Conservation (phyloP, 2,888 invertebrate genomes). For the Scaptomyza cyrtandrae region DNA sequence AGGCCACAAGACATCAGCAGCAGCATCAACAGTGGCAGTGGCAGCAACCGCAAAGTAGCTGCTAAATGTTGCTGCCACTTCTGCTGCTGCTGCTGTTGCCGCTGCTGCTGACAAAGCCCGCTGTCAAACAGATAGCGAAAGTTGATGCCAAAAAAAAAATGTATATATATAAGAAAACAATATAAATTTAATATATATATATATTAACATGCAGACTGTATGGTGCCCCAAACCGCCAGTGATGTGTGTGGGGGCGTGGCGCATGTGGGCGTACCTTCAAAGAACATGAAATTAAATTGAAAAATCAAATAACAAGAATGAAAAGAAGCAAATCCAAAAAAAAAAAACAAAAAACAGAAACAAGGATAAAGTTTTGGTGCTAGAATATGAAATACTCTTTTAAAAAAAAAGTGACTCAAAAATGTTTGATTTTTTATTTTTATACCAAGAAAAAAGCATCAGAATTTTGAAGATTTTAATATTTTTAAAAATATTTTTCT, state of each 20-base stretch:
- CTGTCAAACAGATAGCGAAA: conserved; percentile 48
- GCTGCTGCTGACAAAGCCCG: not conserved
- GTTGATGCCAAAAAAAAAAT: conserved; percentile 38
- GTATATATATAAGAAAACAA: not conserved
- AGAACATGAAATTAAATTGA: conserved; percentile 21
- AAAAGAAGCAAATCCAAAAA: too few species aligned
- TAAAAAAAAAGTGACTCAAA: too few species aligned
- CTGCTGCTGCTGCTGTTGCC: conserved; percentile 9
- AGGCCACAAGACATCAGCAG: conserved; percentile 19
- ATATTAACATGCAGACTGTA: conserved; percentile 45
- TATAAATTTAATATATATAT: conserved; percentile 14
- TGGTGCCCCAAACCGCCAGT: conserved; percentile 45
- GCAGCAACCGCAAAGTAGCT: conserved; percentile 43
- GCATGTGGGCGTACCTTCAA: conserved; percentile 33
- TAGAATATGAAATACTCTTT: conserved; percentile 11
- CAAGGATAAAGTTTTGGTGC: not conserved
- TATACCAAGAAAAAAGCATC: too few species aligned
- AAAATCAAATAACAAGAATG: conserved; percentile 33
- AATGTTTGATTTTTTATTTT: too few species aligned
- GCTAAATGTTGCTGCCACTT: conserved; percentile 25
- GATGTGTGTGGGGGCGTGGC: conserved; percentile 22
- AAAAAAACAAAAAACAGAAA: conserved; percentile 7
- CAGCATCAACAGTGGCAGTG: conserved; percentile 14
- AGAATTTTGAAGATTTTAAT: too few species aligned
- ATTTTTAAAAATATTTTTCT: too few species aligned